Evolutionary conservation across 2,888 invertebrate genomes (phyloP).

Genomic region (Entomobrya multifasciata): DNA sequence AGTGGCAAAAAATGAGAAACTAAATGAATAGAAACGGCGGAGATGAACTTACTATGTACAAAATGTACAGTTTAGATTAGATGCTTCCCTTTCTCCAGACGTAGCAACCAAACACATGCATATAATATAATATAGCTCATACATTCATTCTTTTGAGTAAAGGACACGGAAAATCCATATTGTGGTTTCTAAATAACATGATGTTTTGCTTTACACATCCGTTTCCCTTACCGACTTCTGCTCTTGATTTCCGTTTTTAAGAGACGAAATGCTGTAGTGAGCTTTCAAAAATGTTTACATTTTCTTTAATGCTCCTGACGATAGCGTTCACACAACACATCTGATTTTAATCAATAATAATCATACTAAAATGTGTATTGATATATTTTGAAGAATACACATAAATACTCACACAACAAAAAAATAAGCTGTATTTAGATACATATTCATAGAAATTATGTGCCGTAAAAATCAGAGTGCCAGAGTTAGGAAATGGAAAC

Average conservation of each 20-base stretch:
- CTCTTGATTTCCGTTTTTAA: constrained; percentile 64
- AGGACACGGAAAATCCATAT: no score
- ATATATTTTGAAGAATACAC: neutral
- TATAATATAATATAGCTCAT: no score
- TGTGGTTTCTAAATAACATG: constrained; percentile 54
- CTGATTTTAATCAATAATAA: constrained; percentile 72
- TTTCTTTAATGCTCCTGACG: neutral
- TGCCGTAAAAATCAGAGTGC: no score
- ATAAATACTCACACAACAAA: neutral
- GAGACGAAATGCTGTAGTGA: neutral
- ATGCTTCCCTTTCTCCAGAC: neutral
- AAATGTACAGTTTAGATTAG: no score
- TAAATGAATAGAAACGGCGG: constrained; percentile 61
- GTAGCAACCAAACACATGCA: no score
- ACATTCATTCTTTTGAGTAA: no score
- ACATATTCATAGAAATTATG: no score
- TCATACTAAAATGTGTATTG: neutral
- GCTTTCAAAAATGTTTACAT: neutral
- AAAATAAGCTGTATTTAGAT: neutral
- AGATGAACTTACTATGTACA: no score
- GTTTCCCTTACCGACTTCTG: constrained; percentile 66
- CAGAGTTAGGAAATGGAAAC: no score
- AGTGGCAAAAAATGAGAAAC: constrained; percentile 72
- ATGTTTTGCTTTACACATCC: constrained; percentile 71
- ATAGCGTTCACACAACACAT: constrained; percentile 41